Conservation (phyloP, 1,140 invertebrate species). For the Armadillidium nasatum region DNA sequence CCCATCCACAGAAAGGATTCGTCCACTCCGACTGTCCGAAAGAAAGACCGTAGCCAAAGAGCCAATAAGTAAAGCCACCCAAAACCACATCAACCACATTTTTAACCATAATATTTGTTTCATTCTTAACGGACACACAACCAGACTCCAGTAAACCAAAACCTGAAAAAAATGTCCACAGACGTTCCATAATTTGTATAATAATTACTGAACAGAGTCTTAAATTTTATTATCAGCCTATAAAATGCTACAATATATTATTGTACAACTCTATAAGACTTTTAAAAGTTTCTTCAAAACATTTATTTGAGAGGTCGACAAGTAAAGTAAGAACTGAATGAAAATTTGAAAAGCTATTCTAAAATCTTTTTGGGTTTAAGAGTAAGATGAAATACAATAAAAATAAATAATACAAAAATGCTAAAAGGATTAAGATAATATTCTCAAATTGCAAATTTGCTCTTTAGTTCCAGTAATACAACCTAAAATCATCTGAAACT, state of each 20-base stretch:
- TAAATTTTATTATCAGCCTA: too few species aligned
- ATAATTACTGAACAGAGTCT: neutral
- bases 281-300: neutral
- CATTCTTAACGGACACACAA: slow-evolving; percentile 86
- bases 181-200: neutral
- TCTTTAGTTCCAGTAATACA: too few species aligned
- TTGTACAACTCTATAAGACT: too few species aligned
- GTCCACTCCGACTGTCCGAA: slow-evolving; percentile 64
- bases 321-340: neutral
- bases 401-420: too few species aligned
- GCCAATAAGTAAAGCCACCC: slow-evolving; percentile 88
- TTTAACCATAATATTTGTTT: slow-evolving; percentile 97
- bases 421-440: too few species aligned
- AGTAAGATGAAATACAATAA: too few species aligned
- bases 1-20: slow-evolving; percentile 53
- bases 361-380: too few species aligned
- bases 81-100: slow-evolving; percentile 88
- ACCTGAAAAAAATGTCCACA: slow-evolving; percentile 53
- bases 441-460: too few species aligned
- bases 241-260: too few species aligned
- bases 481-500: too few species aligned
- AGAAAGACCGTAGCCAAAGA: slow-evolving; percentile 87
- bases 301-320: neutral
- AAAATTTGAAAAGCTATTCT: neutral
- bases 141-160: slow-evolving; percentile 90